Evolutionary conservation across 2,797 vertebrate species (phyloP).

Genomic region (Sphenopsis melanotis): DNA sequence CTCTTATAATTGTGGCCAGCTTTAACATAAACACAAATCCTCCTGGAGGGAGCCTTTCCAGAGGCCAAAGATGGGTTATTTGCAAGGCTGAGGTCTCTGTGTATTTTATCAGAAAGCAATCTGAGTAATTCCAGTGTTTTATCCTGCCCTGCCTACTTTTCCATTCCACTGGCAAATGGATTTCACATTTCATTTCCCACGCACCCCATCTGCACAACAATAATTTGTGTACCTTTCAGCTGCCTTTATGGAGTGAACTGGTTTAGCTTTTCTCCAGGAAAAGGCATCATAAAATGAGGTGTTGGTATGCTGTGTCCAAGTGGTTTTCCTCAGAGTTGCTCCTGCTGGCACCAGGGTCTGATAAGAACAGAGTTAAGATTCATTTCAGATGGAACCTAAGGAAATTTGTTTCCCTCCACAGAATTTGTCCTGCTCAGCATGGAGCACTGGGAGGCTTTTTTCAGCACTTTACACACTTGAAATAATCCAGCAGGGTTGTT

Average conservation of each 20-base stretch:
- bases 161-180: background rate
- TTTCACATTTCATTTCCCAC: conserved; percentile 21
- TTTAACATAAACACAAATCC: background rate
- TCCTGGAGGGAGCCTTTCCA: background rate
- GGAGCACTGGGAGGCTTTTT: background rate
- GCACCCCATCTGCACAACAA: background rate
- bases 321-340: background rate
- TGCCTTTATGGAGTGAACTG: background rate
- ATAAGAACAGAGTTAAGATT: background rate
- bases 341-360: background rate
- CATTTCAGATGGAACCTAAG: background rate
- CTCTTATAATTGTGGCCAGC: background rate
- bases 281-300: conserved; percentile 42
- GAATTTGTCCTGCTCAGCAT: background rate
- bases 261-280: conserved; percentile 33
- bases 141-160: background rate
- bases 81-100: background rate
- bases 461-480: background rate
- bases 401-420: background rate
- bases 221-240: conserved; percentile 15
- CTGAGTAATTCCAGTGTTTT: background rate
- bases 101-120: background rate
- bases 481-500: background rate
- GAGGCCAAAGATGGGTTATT: background rate
- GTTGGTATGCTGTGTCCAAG: background rate